phyloP scores from a whole-genome alignment of 2,797 vertebrate genomes.

The Notoglanidium macrostoma region DNA sequence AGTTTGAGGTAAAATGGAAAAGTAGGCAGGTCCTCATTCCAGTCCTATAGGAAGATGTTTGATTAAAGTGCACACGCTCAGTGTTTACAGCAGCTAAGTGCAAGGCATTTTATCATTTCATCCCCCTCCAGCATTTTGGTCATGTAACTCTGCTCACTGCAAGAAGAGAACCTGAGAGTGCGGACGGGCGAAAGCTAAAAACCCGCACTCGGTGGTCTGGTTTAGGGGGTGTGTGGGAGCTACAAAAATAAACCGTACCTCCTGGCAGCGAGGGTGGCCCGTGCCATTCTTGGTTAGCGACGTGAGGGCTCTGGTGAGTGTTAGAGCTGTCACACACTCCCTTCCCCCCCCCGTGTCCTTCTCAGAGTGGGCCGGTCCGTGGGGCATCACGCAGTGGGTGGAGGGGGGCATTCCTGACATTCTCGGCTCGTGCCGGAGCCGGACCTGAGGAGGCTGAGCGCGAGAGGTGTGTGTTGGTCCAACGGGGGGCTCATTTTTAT shows the following conservation, averaged over 20 bases:
- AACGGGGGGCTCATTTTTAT: slow-evolving; percentile 61
- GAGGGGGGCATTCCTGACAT: slow-evolving; percentile 80
- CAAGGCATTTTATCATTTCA: slow-evolving; percentile 67
- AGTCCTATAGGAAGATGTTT: slow-evolving; percentile 51
- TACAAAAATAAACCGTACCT: slow-evolving; percentile 95
- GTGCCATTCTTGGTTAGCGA: slow-evolving; percentile 86
- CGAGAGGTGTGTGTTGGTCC: slow-evolving; percentile 58
- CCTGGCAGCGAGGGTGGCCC: slow-evolving; percentile 93
- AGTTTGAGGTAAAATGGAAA: neutral
- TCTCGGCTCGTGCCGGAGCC: slow-evolving; percentile 65
- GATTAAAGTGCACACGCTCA: slow-evolving; percentile 69
- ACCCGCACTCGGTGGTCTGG: slow-evolving; percentile 88
- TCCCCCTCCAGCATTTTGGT: slow-evolving; percentile 43
- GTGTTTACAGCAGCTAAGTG: slow-evolving; percentile 74
- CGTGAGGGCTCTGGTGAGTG: slow-evolving; percentile 90
- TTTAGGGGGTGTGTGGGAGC: slow-evolving; percentile 79
- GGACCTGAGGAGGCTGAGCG: slow-evolving; percentile 57
- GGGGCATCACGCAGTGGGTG: slow-evolving; percentile 43
- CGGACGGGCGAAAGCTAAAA: slow-evolving; percentile 56
- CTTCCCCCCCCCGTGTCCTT: slow-evolving; percentile 56
- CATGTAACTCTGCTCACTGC: slow-evolving; percentile 71
- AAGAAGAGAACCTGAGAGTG: slow-evolving; percentile 59
- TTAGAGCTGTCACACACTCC: slow-evolving; percentile 85
- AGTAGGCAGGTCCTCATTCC: neutral
- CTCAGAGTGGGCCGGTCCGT: slow-evolving; percentile 60